Conservation (phyloP, 2,888 invertebrate species). For the Oxytorus armatus region DNA sequence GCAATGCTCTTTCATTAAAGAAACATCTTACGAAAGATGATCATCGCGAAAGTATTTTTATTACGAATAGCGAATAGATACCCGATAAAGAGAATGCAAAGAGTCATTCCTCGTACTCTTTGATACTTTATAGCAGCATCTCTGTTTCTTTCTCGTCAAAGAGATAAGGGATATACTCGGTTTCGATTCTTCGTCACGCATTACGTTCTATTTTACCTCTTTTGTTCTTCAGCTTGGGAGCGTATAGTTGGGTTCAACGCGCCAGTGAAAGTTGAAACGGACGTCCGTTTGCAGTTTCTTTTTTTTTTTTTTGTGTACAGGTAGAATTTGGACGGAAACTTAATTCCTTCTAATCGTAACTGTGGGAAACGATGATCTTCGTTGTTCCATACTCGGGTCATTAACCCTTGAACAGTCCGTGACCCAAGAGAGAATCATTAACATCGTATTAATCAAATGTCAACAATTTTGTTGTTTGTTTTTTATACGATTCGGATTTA, state of each 20-base stretch:
- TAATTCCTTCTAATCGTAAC: neutral
- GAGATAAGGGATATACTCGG: constrained; percentile 19
- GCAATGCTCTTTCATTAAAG: constrained; percentile 15
- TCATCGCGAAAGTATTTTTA: constrained; percentile 37
- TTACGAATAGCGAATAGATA: constrained; percentile 19
- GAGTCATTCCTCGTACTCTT: constrained; percentile 31
- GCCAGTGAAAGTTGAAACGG: constrained; percentile 23
- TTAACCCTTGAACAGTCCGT: too few species aligned
- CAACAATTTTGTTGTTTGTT: too few species aligned
- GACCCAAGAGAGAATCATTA: too few species aligned
- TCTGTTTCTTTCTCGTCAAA: neutral
- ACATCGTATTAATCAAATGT: too few species aligned
- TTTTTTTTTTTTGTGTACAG: constrained; percentile 4
- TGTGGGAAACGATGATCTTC: neutral
- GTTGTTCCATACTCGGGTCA: neutral
- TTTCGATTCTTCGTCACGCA: constrained; percentile 22
- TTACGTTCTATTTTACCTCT: constrained; percentile 38
- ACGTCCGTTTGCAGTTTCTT: constrained; percentile 1
- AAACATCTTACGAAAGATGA: constrained; percentile 15
- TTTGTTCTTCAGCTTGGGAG: neutral
- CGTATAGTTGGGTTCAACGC: constrained; percentile 12
- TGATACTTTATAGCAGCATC: constrained; percentile 3
- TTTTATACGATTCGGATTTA: too few species aligned
- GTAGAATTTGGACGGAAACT: neutral
- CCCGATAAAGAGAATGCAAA: constrained; percentile 18